Conservation (phyloP, 2,113 vertebrate genomes). For the Thalassarche chlororhynchos region DNA sequence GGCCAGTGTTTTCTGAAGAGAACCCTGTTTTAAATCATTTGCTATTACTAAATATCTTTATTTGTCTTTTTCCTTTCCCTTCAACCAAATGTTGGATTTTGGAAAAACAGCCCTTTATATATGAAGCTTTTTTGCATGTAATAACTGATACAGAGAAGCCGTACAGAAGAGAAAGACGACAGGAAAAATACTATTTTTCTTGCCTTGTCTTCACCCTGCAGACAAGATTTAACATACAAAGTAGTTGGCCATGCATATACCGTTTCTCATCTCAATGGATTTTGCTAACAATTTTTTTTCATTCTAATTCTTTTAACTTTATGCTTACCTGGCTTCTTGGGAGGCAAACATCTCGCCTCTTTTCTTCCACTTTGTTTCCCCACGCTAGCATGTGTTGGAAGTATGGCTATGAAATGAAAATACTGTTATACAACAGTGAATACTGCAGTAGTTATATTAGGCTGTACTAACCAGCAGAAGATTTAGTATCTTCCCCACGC, state of each 20-base stretch:
- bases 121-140: not conserved
- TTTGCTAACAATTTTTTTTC: not conserved
- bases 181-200: not conserved
- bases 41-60: not conserved
- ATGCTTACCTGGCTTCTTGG: not conserved
- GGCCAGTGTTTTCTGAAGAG: not conserved
- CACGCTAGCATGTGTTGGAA: not conserved
- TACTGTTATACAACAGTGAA: not conserved
- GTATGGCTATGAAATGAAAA: not conserved
- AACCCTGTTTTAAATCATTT: not conserved
- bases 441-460: not conserved
- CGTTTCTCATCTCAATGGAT: not conserved
- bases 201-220: not conserved
- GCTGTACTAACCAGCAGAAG: constrained; percentile 12
- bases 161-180: not conserved
- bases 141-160: not conserved
- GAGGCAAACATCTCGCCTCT: not conserved
- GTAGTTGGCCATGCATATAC: not conserved
- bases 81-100: not conserved
- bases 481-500: not conserved
- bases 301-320: not conserved
- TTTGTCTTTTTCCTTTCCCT: not conserved
- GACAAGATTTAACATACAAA: not conserved
- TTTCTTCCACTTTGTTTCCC: not conserved
- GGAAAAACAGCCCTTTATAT: not conserved